A percentile compares a stretch with the other conserved stretches of the same genome.
Evolutionary conservation across 1,140 invertebrate genomes (phyloP).

Genomic region (Camponotus vicinus): DNA sequence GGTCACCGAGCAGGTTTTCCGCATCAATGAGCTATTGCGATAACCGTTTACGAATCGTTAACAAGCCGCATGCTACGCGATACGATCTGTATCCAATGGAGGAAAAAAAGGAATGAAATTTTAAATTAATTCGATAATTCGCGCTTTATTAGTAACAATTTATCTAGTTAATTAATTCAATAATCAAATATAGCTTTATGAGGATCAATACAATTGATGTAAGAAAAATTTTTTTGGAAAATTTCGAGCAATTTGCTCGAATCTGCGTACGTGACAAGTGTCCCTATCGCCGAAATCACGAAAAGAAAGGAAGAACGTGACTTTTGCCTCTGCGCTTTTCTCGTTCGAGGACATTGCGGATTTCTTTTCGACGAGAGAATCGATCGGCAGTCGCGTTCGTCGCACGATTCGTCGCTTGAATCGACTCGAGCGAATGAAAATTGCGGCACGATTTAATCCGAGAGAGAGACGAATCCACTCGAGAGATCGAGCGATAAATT

Average conservation of each 20-base stretch:
- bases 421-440: conserved; percentile 49
- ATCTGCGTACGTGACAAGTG: neutral
- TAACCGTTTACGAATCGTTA: conserved; percentile 35
- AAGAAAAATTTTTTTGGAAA: too few species aligned
- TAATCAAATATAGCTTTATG: neutral
- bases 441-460: conserved; percentile 59
- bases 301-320: neutral
- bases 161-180: too few species aligned
- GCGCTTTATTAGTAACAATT: neutral
- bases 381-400: conserved; percentile 9
- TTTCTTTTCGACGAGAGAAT: neutral
- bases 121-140: neutral
- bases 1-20: conserved; percentile 54
- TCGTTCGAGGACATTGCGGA: neutral
- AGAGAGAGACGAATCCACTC: conserved; percentile 46
- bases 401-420: conserved; percentile 28
- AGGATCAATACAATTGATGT: too few species aligned
- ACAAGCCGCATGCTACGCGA: neutral
- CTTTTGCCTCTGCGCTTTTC: neutral
- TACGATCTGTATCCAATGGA: neutral
- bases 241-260: too few species aligned
- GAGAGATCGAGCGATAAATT: conserved; percentile 68
- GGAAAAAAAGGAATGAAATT: neutral
- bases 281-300: neutral
- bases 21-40: conserved; percentile 12